These are phyloP conservation scores for Rutpela maculata DNA, from an alignment of 2,888 invertebrate species.

Conservation along the genomic window DNA sequence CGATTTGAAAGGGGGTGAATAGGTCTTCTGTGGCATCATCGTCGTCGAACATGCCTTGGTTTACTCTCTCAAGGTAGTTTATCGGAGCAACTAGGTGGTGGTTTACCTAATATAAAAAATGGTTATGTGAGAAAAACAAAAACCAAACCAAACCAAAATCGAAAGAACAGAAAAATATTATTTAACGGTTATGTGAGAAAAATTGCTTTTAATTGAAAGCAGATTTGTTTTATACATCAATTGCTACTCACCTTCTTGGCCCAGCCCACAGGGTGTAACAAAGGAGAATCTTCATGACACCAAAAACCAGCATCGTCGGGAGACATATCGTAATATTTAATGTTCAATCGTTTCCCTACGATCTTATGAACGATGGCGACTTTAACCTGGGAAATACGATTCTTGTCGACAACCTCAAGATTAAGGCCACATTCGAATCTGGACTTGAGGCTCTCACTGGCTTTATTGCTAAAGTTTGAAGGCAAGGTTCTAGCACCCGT, in stretches of 20 bases:
- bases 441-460: conserved; percentile 88
- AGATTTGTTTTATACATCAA: no score
- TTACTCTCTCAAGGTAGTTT: conserved; percentile 85
- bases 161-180: no score
- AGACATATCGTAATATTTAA: conserved; percentile 91
- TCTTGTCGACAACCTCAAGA: conserved; percentile 97
- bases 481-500: conserved; percentile 97
- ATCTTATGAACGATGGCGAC: conserved; percentile 94
- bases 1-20: conserved; percentile 78
- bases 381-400: conserved; percentile 91
- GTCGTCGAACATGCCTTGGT: conserved; percentile 82
- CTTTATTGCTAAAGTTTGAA: conserved; percentile 92
- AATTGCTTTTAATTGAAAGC: no score
- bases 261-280: conserved; percentile 98
- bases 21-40: conserved; percentile 89
- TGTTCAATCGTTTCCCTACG: conserved; percentile 92
- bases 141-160: no score
- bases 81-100: conserved; percentile 91
- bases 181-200: no score
- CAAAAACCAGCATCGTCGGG: conserved; percentile 92
- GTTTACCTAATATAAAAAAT: conserved; percentile 79
- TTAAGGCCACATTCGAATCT: conserved; percentile 87
- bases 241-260: conserved; percentile 77
- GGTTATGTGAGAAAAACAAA: no score
- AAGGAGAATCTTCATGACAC: conserved; percentile 96